Evolutionary conservation across 2,888 invertebrate genomes (phyloP), one percentile per base, ranked within the genome.

Genomic region (Dryobota labecula): DNA sequence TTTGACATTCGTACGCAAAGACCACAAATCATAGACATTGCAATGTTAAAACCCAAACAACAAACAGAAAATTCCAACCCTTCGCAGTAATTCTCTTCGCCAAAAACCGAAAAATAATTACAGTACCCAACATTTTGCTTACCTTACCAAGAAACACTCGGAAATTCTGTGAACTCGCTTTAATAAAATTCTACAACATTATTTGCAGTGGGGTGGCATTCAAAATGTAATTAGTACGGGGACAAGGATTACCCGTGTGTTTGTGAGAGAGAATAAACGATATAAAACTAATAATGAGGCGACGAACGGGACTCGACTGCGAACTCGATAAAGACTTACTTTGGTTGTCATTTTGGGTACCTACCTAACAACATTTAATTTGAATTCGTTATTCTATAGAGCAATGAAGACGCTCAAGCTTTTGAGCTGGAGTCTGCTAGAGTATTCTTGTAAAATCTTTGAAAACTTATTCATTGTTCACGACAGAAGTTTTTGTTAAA

Each of bases 171-270:
- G 70, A 83, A 70, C 68, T 58, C 56, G 66, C 70, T 74, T 77
- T 83, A 85, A 85, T 83, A 84, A 85, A 80, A 83, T 78, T 66
- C 75, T 74, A 73, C 73, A 80, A 67, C 62, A 74, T 73, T 83
- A 80, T 85, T 82, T 79, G 78, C 83, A 53, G 24, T 70, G 75
- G 83, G 80, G 80, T 75, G 81, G 76, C 83, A 80, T 82, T 84
- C 76, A 80, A 85, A 86, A 89, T 87, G 88, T 88, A 87, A 88
- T 88, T 87, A 86, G 80, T 76, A 73, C 76, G 62, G 82, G 74
- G 71, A 86, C 83, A 83, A 66, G 71, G 82, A 75, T 77, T 81
- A 74, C 56, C 67, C 63, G 65, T 47, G 75, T 76, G 86, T 84
- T 84, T 80, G 70, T 51, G 54, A 56, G 61, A 76, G 63, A 65